Evolutionary conservation across 2,113 vertebrate genomes (phyloP).

Genomic region (Recurvirostra avosetta): DNA sequence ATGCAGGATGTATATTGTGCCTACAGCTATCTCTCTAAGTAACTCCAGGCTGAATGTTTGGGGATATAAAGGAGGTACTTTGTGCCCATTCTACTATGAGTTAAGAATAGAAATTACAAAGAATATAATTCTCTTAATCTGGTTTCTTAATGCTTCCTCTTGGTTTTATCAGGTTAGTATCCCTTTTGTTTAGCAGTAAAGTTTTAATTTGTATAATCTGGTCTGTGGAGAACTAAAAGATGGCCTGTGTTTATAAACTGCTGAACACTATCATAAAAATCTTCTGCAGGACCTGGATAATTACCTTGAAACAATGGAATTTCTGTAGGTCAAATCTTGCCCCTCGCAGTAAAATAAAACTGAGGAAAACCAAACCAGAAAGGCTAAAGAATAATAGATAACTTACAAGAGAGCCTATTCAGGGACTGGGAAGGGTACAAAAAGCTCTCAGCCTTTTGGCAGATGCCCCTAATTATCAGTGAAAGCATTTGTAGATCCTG

Average conservation of each 20-base stretch:
- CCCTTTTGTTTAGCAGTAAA: background rate
- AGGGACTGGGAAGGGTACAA: background rate
- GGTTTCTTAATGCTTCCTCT: background rate
- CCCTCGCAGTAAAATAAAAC: background rate
- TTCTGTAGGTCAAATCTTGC: background rate
- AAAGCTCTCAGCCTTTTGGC: background rate
- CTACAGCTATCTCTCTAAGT: background rate
- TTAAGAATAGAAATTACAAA: constrained; percentile 4
- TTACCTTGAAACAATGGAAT: background rate
- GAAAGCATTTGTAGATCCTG: background rate
- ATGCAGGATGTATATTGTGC: background rate
- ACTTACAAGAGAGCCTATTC: background rate
- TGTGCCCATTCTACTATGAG: background rate
- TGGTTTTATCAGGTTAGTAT: background rate
- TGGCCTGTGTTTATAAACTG: background rate
- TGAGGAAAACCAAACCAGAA: background rate
- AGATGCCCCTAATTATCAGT: background rate
- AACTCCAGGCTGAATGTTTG: background rate
- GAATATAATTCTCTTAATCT: background rate
- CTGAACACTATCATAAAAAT: background rate
- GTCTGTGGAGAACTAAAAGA: background rate
- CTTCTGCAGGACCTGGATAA: background rate
- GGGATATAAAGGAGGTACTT: constrained; percentile 7
- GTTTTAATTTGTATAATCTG: background rate
- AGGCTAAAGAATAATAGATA: background rate